Base-by-base conservation (phyloP, 2,797 vertebrate genomes). In the Uromys caudimaculatus region DNA sequence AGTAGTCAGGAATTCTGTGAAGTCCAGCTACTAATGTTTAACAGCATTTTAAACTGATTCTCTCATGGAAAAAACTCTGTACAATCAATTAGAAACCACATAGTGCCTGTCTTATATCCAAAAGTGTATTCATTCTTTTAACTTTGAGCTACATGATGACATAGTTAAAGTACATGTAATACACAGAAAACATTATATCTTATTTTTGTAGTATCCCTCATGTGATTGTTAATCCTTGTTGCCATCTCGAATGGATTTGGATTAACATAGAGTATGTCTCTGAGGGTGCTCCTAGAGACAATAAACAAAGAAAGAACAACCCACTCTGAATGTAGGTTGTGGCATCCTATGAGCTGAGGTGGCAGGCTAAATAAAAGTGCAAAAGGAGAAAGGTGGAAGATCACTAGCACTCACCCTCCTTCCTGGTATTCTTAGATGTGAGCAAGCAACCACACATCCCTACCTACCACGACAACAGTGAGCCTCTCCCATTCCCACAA, bases 21-120 rank as follows among this genome's bases (percentile, higher is more conserved):
- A 93, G 81, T 93, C 38, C 54, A 94, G 13, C 3, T 52, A 67
- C 14, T 78, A 89, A 64, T 58, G 12, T 71, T 13, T 87, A 89
- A 83, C 6, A 95, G 29, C 8, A 87, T 93, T 96, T 93, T 54
- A 87, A 94, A 93, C 38, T 24, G 83, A 91, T 85, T 52, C 54
- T 97, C 44, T 6, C 38, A 27, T 83, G 14, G 29, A 96, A 95
- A 94, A 94, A 89, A 29, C 16, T 71, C 27, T 19, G 41, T 9
- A 77, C 60, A 60, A 75, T 47, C 35, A 21, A 75, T 91, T 84
- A 89, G 41, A 71, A 83, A 96, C 69, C 47, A 44, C 17, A 0
- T 12, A 64, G 13, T 54, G 6, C 1, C 38, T 81, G 32, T 90
- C 27, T 92, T 82, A 71, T 77, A 95, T 91, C 41, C 76, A 91